Conservation (phyloP, 2,888 invertebrate genomes). For the Formica aserva region DNA sequence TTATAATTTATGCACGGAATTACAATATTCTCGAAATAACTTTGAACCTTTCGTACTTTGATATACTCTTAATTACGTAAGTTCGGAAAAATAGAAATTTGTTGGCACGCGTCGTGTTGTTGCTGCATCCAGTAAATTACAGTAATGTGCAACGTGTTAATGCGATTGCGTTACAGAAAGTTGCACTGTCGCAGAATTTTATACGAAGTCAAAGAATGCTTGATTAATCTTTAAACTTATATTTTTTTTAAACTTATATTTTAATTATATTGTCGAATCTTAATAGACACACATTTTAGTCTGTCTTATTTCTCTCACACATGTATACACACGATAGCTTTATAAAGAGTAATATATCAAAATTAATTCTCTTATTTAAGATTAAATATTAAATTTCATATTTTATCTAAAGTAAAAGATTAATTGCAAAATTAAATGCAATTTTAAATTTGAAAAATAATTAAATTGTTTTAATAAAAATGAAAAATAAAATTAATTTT, state of each 20-base stretch:
- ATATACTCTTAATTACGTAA: constrained; percentile 19
- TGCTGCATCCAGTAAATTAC: constrained; percentile 28
- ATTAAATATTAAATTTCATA: not conserved
- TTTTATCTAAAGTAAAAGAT: constrained; percentile 5
- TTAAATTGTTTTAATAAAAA: not conserved
- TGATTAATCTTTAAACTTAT: constrained; percentile 3
- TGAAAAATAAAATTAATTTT: constrained; percentile 7
- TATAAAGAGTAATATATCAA: not conserved
- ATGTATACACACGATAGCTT: not conserved
- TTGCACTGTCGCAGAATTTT: constrained; percentile 6
- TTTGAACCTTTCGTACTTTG: not conserved
- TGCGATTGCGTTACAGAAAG: constrained; percentile 31
- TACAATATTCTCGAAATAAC: not conserved
- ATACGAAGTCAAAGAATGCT: not conserved
- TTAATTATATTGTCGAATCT: too few relatives aligned
- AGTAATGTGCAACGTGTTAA: constrained; percentile 12
- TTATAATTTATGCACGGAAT: not conserved
- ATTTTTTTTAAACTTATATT: not conserved
- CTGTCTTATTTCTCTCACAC: not conserved
- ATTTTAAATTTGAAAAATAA: not conserved
- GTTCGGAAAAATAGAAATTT: constrained; percentile 2
- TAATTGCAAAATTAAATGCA: not conserved
- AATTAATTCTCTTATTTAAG: not conserved
- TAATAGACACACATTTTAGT: not conserved
- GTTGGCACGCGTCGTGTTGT: constrained; percentile 17